A percentile compares a stretch with the other conserved stretches of the same genome.
These are phyloP conservation scores for Anguilla pacifica DNA, from an alignment of 2,797 vertebrate species.

Conservation along the genomic window DNA sequence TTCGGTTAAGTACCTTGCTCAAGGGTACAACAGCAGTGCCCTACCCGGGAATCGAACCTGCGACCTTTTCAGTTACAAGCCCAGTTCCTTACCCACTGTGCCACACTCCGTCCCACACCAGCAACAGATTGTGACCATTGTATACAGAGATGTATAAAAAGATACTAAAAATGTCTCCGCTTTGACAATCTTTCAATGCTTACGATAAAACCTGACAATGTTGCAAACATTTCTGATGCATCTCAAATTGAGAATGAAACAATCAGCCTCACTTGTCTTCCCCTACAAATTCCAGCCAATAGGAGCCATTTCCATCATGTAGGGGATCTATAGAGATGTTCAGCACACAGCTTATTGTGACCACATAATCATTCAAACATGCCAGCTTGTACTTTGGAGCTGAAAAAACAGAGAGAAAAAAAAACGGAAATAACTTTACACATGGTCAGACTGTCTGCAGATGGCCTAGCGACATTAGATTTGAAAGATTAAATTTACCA, in stretches of 20 bases:
- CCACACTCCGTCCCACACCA: too few species aligned
- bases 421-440: not conserved
- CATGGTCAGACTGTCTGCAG: not conserved
- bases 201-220: not conserved
- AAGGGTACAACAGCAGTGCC: too few species aligned
- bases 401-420: constrained; percentile 37
- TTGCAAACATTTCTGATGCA: not conserved
- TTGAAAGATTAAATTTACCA: not conserved
- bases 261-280: not conserved
- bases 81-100: too few species aligned
- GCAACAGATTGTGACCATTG: fast-evolving
- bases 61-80: too few species aligned
- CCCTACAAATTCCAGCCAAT: constrained; percentile 48
- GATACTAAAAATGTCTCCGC: not conserved
- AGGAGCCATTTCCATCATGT: constrained; percentile 9
- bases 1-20: too few species aligned
- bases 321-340: constrained; percentile 34
- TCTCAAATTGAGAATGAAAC: not conserved
- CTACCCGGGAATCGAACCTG: too few species aligned
- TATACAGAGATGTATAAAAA: fast-evolving
- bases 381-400: constrained; percentile 22
- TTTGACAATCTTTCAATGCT: not conserved
- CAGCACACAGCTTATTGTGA: constrained; percentile 53
- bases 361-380: constrained; percentile 52
- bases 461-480: not conserved